Percentiles rank a stretch among this genome's conserved stretches.
Conservation (phyloP, 2,113 vertebrate genomes). For the Caranx melampygus region DNA sequence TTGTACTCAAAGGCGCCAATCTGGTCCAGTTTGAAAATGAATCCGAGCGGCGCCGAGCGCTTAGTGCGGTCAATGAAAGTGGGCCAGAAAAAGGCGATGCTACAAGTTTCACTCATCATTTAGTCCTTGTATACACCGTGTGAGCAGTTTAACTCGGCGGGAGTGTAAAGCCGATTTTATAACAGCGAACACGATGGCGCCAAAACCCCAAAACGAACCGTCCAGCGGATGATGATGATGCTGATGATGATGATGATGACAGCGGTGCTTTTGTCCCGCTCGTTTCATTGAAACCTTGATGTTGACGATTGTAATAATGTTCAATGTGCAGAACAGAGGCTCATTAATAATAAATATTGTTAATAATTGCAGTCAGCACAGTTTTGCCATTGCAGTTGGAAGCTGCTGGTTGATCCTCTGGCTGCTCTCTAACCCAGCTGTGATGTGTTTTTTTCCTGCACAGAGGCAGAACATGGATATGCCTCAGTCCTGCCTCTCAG, state of each 20-base stretch:
- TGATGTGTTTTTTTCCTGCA: neutral
- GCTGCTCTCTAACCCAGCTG: neutral
- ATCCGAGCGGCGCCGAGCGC: slow-evolving; percentile 18
- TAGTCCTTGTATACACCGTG: too few relatives aligned
- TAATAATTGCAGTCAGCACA: neutral
- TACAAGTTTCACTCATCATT: neutral
- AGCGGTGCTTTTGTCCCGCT: neutral
- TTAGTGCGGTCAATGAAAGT: slow-evolving; percentile 9
- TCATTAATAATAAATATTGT: neutral
- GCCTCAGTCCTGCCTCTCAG: slow-evolving; percentile 87
- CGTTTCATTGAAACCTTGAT: neutral
- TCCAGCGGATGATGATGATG: slow-evolving; percentile 50
- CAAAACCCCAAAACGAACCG: slow-evolving; percentile 74
- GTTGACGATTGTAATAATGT: neutral
- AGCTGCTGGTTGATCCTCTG: neutral
- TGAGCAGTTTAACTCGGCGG: neutral
- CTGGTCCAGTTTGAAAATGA: slow-evolving; percentile 80
- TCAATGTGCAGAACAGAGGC: too few relatives aligned
- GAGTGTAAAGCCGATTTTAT: neutral
- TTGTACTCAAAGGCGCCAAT: slow-evolving; percentile 87
- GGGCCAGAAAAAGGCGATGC: neutral
- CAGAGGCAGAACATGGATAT: slow-evolving; percentile 95
- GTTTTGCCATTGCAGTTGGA: neutral
- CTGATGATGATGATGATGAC: slow-evolving; percentile 40
- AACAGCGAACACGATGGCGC: slow-evolving; percentile 75